These are phyloP conservation scores for Macaca fascicularis DNA, from an alignment of 2,113 vertebrate species.

Conservation along the genomic window DNA sequence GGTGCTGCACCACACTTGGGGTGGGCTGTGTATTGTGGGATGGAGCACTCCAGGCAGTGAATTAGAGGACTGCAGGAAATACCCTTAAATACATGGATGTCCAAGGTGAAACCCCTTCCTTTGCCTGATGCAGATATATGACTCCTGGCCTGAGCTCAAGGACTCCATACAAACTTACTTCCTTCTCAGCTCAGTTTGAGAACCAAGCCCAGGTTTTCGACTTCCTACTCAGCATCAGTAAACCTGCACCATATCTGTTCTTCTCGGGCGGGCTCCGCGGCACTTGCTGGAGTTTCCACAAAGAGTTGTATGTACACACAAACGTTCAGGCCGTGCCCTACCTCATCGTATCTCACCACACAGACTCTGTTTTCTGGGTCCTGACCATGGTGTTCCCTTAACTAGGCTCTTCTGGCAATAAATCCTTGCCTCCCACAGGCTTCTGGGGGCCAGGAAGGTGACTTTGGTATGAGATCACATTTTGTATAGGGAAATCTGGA, in stretches of 20 bases:
- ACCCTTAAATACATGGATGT: not conserved
- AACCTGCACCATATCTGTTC: not conserved
- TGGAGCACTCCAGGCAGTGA: not conserved
- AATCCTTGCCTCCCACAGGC: not conserved
- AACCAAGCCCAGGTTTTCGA: not conserved
- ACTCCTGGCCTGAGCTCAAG: not conserved
- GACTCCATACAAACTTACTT: not conserved
- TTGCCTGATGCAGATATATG: not conserved
- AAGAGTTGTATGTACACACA: not conserved
- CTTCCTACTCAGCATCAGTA: not conserved
- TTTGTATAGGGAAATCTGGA: not conserved
- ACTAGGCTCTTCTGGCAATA: not conserved
- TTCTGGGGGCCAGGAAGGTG: not conserved
- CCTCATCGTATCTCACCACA: not conserved
- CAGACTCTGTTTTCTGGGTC: not conserved
- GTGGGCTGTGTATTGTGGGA: not conserved
- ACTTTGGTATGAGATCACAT: not conserved
- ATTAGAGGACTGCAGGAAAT: not conserved
- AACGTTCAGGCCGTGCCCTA: not conserved
- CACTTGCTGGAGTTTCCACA: not conserved
- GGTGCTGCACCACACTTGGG: no score
- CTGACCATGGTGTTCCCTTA: not conserved
- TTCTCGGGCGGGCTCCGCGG: not conserved
- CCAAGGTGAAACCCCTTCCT: not conserved
- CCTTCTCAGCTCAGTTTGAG: not conserved